phyloP scores from a whole-genome alignment of 2,113 vertebrate genomes.

The Galbula dea region DNA sequence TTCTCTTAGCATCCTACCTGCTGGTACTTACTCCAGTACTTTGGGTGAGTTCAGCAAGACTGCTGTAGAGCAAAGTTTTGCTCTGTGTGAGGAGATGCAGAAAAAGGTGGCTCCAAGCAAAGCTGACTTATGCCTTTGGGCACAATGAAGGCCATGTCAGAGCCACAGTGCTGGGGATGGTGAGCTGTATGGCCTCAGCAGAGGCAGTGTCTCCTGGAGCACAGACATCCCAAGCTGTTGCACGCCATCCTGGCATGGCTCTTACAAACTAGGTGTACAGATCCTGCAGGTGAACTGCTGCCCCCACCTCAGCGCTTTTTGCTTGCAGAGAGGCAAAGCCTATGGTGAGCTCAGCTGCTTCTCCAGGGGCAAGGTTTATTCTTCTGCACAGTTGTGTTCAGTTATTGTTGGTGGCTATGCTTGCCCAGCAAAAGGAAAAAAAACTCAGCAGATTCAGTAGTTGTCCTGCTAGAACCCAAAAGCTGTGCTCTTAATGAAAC shows the following conservation, averaged over 20 bases:
- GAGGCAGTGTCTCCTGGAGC: neutral
- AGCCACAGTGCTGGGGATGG: neutral
- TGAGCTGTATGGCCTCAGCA: rapidly evolving
- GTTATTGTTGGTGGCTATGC: neutral
- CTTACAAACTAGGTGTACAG: rapidly evolving
- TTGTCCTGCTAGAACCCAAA: neutral
- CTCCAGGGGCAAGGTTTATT: neutral
- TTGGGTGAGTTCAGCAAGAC: neutral
- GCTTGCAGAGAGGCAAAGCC: neutral
- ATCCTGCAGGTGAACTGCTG: neutral
- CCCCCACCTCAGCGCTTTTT: neutral
- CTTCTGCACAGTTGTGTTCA: neutral
- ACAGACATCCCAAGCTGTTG: rapidly evolving
- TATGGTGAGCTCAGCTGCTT: neutral
- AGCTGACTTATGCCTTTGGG: neutral
- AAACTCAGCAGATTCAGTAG: neutral
- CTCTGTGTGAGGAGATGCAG: neutral
- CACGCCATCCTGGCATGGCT: neutral
- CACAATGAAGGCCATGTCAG: rapidly evolving
- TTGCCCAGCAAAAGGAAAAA: neutral
- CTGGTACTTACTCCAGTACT: neutral
- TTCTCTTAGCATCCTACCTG: neutral
- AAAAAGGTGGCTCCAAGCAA: neutral
- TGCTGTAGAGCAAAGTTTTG: neutral
- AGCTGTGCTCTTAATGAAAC: neutral